Evolutionary conservation across 2,113 vertebrate genomes (phyloP).

Genomic region (Sylvietta virens): DNA sequence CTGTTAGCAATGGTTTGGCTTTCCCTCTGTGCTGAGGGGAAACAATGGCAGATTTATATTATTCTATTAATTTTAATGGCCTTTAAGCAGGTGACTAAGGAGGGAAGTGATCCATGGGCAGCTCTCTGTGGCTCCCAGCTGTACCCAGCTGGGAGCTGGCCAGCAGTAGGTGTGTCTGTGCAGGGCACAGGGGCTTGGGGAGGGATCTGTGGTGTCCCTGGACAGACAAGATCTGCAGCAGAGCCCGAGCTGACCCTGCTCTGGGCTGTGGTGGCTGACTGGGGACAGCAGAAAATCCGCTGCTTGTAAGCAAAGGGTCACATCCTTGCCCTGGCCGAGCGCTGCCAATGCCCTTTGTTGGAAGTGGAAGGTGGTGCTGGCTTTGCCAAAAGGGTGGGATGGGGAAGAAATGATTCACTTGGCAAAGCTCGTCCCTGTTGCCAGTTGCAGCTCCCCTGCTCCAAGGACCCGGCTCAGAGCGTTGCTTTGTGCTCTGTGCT

Average conservation of each 20-base stretch:
- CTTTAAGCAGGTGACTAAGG: neutral
- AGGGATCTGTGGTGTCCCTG: neutral
- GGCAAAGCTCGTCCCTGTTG: neutral
- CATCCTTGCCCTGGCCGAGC: neutral
- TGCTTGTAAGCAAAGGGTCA: neutral
- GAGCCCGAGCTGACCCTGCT: neutral
- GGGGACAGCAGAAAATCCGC: neutral
- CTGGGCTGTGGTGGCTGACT: neutral
- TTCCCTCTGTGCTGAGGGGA: neutral
- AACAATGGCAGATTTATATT: neutral
- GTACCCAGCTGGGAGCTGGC: neutral
- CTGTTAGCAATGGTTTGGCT: neutral
- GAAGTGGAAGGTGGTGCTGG: neutral
- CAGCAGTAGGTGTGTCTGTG: neutral
- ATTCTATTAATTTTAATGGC: neutral
- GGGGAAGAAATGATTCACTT: conserved; percentile 34
- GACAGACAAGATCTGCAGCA: neutral
- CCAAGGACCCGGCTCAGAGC: neutral
- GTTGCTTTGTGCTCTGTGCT: neutral
- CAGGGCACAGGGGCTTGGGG: neutral
- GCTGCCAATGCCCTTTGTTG: neutral
- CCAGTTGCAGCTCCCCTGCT: neutral
- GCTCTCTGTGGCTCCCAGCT: neutral
- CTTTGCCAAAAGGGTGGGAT: conserved; percentile 30
- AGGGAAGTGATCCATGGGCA: neutral